A percentile compares a stretch with the other conserved stretches of the same genome.
These are phyloP conservation scores for Mus minutoides DNA, from an alignment of 2,797 vertebrate genomes.

Conservation along the genomic window DNA sequence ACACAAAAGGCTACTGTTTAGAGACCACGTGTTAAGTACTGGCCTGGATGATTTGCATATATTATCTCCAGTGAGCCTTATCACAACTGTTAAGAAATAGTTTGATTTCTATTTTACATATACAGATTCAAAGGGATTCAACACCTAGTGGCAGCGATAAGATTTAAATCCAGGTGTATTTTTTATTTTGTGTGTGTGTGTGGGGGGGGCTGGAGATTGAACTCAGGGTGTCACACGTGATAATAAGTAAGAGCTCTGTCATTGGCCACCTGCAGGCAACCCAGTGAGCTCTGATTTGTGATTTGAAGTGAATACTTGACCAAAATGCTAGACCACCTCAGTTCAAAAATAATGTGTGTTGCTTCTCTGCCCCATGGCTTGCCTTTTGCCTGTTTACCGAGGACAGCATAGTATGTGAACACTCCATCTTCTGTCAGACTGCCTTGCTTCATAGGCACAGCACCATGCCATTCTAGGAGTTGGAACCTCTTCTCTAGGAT, in stretches of 20 bases:
- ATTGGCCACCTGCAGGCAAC: not conserved
- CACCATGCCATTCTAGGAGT: slow-evolving; percentile 23
- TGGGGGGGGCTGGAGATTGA: not conserved
- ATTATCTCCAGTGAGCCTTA: slow-evolving; percentile 16
- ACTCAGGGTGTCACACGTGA: not conserved
- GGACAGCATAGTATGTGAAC: not conserved
- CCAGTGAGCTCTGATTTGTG: not conserved
- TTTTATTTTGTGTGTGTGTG: not conserved
- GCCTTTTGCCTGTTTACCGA: not conserved
- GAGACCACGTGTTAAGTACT: not conserved
- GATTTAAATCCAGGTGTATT: not conserved
- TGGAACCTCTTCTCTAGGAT: not conserved
- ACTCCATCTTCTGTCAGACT: not conserved
- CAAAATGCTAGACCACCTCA: not conserved
- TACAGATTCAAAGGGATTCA: not conserved
- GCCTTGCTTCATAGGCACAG: not conserved
- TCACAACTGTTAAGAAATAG: slow-evolving; percentile 18
- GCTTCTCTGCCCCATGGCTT: not conserved
- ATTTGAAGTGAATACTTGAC: not conserved
- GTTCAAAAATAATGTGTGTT: not conserved
- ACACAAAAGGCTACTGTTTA: slow-evolving; percentile 17
- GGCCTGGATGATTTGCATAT: not conserved
- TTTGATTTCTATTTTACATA: slow-evolving; percentile 44
- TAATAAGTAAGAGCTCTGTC: not conserved
- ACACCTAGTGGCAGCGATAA: slow-evolving; percentile 13